phyloP scores from a whole-genome alignment of 64 coral and sea anemone species.

The Dendronephthya gigantea region DNA sequence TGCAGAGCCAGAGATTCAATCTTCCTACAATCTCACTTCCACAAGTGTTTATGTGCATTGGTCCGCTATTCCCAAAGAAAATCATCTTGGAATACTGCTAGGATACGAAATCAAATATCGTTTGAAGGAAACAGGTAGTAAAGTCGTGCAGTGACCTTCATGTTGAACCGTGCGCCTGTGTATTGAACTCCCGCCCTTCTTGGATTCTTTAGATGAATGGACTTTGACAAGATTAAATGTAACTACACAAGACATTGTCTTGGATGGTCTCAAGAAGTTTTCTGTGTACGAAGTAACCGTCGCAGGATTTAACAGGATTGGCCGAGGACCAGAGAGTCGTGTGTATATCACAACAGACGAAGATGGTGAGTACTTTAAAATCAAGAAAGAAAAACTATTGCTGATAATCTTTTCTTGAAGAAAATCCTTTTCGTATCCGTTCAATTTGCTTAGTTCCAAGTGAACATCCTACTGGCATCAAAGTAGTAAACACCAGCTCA shows the following conservation, averaged over 20 bases:
- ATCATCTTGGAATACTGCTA: conserved; percentile 10
- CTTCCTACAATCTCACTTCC: conserved; percentile 9
- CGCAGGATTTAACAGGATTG: conserved; percentile 43
- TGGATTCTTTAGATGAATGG: no score
- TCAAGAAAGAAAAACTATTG: no score
- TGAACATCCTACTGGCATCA: conserved; percentile 23
- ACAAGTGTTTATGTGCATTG: conserved; percentile 25
- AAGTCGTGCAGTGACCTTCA: background rate
- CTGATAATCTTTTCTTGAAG: no score
- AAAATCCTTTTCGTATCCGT: no score
- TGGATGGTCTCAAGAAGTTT: conserved; percentile 10
- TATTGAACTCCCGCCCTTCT: no score
- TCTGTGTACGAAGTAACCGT: conserved; percentile 25
- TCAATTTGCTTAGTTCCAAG: conserved; percentile 48
- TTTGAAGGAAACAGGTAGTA: background rate
- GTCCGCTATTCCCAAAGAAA: background rate
- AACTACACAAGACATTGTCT: no score
- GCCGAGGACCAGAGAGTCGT: conserved; percentile 27
- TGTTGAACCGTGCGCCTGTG: no score
- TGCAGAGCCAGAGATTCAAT: conserved; percentile 30
- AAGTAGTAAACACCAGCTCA: conserved; percentile 53
- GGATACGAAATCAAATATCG: conserved; percentile 27
- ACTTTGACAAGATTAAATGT: no score
- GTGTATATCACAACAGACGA: conserved; percentile 38
- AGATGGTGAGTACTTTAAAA: conserved; percentile 28